Evolutionary conservation across 2,888 invertebrate species (phyloP).

Genomic region (Himalopsyche kuldschensis): DNA sequence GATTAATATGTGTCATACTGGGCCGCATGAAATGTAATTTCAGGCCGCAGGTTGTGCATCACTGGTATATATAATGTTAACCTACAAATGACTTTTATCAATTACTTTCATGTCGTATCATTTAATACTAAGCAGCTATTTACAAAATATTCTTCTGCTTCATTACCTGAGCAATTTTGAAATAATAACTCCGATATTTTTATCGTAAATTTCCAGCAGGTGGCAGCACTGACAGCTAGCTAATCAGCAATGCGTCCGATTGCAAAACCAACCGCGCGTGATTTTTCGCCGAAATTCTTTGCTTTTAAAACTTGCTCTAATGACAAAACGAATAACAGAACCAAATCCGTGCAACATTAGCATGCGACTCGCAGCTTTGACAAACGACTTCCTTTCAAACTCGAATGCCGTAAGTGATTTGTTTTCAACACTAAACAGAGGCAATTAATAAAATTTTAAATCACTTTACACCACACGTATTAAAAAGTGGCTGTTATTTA

Average conservation of each 20-base stretch:
- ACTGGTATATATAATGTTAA: too few species aligned
- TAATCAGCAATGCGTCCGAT: background rate
- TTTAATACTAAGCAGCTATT: background rate
- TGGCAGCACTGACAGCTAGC: background rate
- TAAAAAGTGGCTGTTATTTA: too few species aligned
- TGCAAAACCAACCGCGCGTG: background rate
- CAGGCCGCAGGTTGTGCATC: too few species aligned
- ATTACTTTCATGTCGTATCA: background rate
- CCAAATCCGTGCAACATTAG: background rate
- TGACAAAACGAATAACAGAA: background rate
- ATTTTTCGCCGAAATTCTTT: background rate
- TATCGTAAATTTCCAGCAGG: background rate
- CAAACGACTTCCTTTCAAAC: background rate
- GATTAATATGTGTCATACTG: too few species aligned
- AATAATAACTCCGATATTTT: background rate
- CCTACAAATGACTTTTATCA: too few species aligned
- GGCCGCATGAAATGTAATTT: too few species aligned
- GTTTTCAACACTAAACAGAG: background rate
- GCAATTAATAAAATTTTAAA: too few species aligned
- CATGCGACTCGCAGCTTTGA: background rate
- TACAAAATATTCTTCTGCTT: background rate
- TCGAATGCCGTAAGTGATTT: background rate
- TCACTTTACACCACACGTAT: too few species aligned
- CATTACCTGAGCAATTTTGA: background rate
- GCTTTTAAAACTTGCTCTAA: background rate